Evolutionary conservation across 2,797 vertebrate genomes (phyloP).

Genomic region (Rhodeus uyekii): DNA sequence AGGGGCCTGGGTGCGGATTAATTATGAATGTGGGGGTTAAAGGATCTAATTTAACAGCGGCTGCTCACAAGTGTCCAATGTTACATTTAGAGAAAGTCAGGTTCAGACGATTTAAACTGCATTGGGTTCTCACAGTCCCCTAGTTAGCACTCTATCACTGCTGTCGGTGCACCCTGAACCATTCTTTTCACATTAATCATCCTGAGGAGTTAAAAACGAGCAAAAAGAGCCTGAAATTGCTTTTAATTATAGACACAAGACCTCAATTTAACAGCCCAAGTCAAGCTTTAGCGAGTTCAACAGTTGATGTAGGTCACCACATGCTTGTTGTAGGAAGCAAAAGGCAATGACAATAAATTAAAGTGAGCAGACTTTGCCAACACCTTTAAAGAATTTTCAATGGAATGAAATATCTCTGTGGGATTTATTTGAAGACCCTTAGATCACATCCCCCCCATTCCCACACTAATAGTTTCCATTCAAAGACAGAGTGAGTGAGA

Average conservation of each 20-base stretch:
- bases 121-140: conserved; percentile 16
- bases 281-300: conserved; percentile 41
- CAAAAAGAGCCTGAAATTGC: conserved; percentile 38
- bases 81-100: conserved; percentile 39
- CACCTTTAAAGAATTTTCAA: conserved; percentile 65
- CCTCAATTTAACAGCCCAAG: conserved; percentile 38
- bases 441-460: conserved; percentile 25
- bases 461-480: conserved; percentile 74
- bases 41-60: conserved; percentile 74
- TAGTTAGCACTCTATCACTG: conserved; percentile 36
- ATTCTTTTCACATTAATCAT: conserved; percentile 36
- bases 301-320: conserved; percentile 40
- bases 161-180: conserved; percentile 34
- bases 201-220: conserved; percentile 35
- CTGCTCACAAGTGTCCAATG: conserved; percentile 45
- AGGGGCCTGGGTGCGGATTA: conserved; percentile 62
- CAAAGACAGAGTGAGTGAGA: conserved; percentile 47
- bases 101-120: conserved; percentile 31
- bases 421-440: conserved; percentile 64
- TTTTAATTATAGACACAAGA: conserved; percentile 50
- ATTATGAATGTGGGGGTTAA: conserved; percentile 74
- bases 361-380: conserved; percentile 49
- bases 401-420: conserved; percentile 66
- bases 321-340: conserved; percentile 33
- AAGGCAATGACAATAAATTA: conserved; percentile 38